These are phyloP conservation scores for Phylloscopus trochiloides DNA, from an alignment of 2,113 vertebrate species.

Conservation along the genomic window DNA sequence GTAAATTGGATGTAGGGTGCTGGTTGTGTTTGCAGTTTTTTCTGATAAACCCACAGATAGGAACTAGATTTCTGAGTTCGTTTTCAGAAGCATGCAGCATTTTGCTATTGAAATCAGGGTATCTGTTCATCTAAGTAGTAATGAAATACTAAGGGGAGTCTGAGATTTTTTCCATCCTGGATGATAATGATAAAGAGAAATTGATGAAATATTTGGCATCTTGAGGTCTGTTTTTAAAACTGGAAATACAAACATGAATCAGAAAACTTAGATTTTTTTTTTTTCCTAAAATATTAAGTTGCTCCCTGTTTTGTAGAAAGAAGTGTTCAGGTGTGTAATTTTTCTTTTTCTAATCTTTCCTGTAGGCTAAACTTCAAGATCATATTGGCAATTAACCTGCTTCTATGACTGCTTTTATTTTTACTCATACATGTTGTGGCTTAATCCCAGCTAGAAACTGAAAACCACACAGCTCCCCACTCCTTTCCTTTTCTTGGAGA, in stretches of 20 bases:
- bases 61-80: background rate
- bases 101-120: background rate
- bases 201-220: background rate
- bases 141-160: constrained; percentile 24
- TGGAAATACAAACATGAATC: background rate
- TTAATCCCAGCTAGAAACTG: background rate
- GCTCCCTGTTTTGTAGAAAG: background rate
- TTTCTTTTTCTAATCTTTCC: background rate
- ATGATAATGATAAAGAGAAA: background rate
- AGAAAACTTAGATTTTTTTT: background rate
- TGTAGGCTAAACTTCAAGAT: background rate
- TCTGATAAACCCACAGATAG: background rate
- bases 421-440: background rate
- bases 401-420: background rate
- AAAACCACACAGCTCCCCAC: background rate
- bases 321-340: background rate
- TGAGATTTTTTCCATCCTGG: background rate
- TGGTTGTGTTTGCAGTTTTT: background rate
- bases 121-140: constrained; percentile 19
- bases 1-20: background rate
- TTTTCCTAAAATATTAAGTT: background rate
- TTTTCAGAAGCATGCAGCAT: background rate
- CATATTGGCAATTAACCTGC: background rate
- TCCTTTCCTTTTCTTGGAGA: background rate
- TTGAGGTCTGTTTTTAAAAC: constrained; percentile 1